Evolutionary conservation across 2,888 invertebrate species (phyloP).

Genomic region (Pristionchus mayeri): DNA sequence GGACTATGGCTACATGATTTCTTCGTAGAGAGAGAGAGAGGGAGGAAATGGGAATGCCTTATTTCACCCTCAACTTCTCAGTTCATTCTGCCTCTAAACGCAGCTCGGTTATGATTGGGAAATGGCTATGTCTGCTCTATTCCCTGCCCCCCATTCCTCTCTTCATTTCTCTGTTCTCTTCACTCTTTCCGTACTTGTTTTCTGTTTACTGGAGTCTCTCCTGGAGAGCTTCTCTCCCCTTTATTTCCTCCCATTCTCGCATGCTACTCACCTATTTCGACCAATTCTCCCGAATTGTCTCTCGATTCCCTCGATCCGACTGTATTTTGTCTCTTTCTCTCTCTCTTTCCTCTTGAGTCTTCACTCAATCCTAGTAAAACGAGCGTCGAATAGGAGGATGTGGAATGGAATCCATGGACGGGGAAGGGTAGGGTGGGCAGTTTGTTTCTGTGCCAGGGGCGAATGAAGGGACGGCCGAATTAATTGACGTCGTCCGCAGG

Average conservation of each 20-base stretch:
- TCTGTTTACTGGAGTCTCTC: not conserved
- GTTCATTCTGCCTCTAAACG: too few relatives aligned
- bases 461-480: slow-evolving; percentile 22
- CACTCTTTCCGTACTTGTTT: slow-evolving; percentile 8
- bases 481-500: slow-evolving; percentile 2
- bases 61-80: too few relatives aligned
- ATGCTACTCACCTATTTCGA: not conserved
- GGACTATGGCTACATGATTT: too few relatives aligned
- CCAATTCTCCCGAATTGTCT: not conserved
- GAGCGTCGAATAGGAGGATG: slow-evolving; percentile 27
- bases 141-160: not conserved
- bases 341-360: not conserved
- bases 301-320: not conserved
- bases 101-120: too few relatives aligned
- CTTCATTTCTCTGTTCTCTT: not conserved
- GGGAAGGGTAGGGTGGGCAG: not conserved
- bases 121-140: too few relatives aligned
- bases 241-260: not conserved
- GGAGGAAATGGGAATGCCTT: too few relatives aligned
- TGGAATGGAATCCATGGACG: slow-evolving; percentile 8
- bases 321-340: not conserved
- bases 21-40: too few relatives aligned
- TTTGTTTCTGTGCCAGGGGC: too few relatives aligned
- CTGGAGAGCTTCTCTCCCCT: not conserved
- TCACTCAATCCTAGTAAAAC: slow-evolving; percentile 3